Evolutionary conservation across 2,113 vertebrate genomes (phyloP).

Genomic region (Marmota flaviventris): DNA sequence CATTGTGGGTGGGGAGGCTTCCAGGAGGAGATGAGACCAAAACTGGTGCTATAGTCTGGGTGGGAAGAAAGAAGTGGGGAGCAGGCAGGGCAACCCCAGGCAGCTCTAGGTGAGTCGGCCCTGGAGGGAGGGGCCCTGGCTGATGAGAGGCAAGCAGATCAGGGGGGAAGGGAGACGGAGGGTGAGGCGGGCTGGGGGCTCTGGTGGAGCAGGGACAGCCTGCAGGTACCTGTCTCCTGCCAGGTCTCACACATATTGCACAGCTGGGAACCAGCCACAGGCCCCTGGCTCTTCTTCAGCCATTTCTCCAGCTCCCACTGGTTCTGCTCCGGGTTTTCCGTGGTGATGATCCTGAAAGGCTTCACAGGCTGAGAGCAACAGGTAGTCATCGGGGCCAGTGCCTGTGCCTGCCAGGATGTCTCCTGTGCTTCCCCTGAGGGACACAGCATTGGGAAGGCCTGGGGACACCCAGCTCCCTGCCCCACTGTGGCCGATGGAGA

Average conservation of each 20-base stretch:
- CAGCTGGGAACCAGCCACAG: slow-evolving; percentile 44
- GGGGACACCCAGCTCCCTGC: background rate
- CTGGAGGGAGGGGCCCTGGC: no score
- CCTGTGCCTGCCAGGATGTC: slow-evolving; percentile 66
- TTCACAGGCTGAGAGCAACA: slow-evolving; percentile 79
- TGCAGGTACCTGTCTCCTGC: slow-evolving; percentile 57
- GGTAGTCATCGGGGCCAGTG: no score
- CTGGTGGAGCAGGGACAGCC: no score
- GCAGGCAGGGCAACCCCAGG: background rate
- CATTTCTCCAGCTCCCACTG: slow-evolving; percentile 76
- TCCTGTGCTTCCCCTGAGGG: slow-evolving; percentile 44
- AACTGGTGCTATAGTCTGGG: background rate
- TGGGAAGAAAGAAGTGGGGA: background rate
- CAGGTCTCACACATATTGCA: slow-evolving; percentile 63
- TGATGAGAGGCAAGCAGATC: no score
- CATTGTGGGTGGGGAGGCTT: background rate
- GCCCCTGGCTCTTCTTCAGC: slow-evolving; percentile 24
- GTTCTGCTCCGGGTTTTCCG: slow-evolving; percentile 74
- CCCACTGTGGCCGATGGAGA: background rate
- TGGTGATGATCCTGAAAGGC: slow-evolving; percentile 77
- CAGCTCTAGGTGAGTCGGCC: background rate
- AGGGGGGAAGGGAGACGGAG: background rate
- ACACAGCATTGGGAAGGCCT: background rate
- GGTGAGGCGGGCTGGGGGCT: background rate
- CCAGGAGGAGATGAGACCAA: background rate